Conservation (phyloP, 2,888 invertebrate genomes). For the Epicampocera succincta region DNA sequence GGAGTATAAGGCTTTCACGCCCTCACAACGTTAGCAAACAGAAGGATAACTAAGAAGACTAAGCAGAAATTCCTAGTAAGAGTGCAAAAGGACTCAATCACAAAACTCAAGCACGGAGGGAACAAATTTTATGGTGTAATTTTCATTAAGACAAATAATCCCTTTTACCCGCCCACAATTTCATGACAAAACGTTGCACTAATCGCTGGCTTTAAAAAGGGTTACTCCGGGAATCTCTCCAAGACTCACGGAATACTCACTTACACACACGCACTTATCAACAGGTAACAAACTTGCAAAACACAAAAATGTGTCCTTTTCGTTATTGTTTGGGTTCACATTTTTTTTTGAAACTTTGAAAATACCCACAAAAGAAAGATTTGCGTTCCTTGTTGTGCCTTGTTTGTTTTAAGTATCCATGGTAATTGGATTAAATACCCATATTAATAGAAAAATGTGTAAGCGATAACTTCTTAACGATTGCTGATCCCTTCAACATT, state of each 20-base stretch:
- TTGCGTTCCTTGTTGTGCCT: constrained; percentile 44
- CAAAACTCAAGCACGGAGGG: constrained; percentile 15
- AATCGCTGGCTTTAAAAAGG: constrained; percentile 40
- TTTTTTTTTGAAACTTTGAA: constrained; percentile 1
- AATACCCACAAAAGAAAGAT: neutral
- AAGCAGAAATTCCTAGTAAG: constrained; percentile 8
- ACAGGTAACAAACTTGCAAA: constrained; percentile 2
- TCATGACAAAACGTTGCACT: constrained; percentile 52
- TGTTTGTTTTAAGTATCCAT: constrained; percentile 61
- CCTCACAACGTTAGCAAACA: constrained; percentile 5
- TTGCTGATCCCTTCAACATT: constrained; percentile 31
- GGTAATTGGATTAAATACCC: constrained; percentile 69
- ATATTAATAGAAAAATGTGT: constrained; percentile 48
- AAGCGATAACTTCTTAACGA: constrained; percentile 25
- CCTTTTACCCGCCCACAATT: constrained; percentile 52
- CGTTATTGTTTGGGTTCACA: neutral
- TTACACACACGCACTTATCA: neutral
- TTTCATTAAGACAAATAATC: constrained; percentile 55
- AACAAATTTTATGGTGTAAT: constrained; percentile 56
- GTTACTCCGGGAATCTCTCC: neutral
- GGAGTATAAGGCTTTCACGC: constrained; percentile 45
- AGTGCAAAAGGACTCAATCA: constrained; percentile 15
- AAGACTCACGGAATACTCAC: neutral
- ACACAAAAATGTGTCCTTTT: neutral
- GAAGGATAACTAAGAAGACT: neutral